Conservation (phyloP, 23 tunicate species). For the Halocynthia aurantium region DNA sequence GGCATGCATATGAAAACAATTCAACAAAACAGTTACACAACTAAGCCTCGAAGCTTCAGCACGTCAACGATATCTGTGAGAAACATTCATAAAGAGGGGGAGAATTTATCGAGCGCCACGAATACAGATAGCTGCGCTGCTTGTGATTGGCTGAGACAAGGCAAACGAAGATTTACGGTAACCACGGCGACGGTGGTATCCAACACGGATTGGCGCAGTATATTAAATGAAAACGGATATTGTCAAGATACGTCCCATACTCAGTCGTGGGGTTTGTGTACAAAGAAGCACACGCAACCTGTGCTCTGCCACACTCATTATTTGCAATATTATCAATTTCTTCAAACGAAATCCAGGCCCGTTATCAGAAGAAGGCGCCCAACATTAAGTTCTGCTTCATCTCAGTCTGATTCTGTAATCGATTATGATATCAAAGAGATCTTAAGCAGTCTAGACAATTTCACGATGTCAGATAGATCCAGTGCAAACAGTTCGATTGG, state of each 20-base stretch:
- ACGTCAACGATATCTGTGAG: slow-evolving; percentile 6
- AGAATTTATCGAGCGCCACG: background rate
- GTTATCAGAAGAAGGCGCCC: background rate
- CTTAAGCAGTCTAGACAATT: background rate
- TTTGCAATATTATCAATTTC: slow-evolving; percentile 4
- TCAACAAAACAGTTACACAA: too few species aligned
- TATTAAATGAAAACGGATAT: background rate
- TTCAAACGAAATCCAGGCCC: background rate
- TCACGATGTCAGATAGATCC: background rate
- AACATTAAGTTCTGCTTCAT: background rate
- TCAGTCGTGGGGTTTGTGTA: slow-evolving; percentile 11
- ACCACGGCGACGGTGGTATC: background rate
- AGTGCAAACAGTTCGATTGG: background rate
- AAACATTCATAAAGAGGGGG: background rate
- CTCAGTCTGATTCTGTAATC: slow-evolving; percentile 10
- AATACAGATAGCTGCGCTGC: background rate
- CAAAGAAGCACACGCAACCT: background rate
- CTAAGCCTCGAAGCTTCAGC: background rate
- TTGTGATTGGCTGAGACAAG: slow-evolving; percentile 5
- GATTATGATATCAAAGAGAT: slow-evolving; percentile 6
- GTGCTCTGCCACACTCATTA: slow-evolving; percentile 11
- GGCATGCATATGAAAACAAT: too few species aligned
- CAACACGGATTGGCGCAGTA: background rate
- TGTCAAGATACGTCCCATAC: background rate
- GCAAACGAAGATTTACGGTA: background rate